Conservation (phyloP, 2,888 invertebrate genomes). For the Cyclophora albipunctata region DNA sequence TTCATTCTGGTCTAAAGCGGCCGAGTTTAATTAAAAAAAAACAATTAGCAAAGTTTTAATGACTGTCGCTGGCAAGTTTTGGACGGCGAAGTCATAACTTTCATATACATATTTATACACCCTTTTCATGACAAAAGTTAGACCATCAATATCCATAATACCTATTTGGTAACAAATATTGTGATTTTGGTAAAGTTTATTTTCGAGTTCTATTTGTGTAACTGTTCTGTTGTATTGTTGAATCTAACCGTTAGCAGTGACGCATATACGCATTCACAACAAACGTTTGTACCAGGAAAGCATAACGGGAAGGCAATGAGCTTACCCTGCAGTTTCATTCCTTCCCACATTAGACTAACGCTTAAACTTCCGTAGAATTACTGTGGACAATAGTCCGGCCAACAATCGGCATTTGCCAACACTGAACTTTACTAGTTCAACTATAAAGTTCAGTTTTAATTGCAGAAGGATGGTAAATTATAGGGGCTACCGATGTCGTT, state of each 20-base stretch:
- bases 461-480: not conserved
- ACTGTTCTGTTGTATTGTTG: no score
- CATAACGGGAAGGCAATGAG: no score
- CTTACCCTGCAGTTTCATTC: not conserved
- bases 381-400: slow-evolving; percentile 13
- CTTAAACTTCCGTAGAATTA: slow-evolving; percentile 18
- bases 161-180: no score
- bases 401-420: slow-evolving; percentile 12
- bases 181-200: no score
- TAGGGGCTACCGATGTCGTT: not conserved
- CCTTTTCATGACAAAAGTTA: slow-evolving; percentile 7
- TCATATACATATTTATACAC: slow-evolving; percentile 2
- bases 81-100: slow-evolving; percentile 7
- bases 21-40: slow-evolving; percentile 28
- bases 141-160: not conserved
- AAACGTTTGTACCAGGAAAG: no score
- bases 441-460: slow-evolving; percentile 1
- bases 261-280: no score
- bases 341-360: slow-evolving; percentile 1
- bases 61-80: slow-evolving; percentile 12
- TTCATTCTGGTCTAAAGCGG: slow-evolving; percentile 15
- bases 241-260: no score
- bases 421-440: not conserved
- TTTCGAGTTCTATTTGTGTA: no score
- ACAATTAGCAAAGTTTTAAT: slow-evolving; percentile 35